A percentile compares a stretch with the other conserved stretches of the same genome.
Conservation (phyloP, 2,797 vertebrate species). For the Miichthys miiuy region DNA sequence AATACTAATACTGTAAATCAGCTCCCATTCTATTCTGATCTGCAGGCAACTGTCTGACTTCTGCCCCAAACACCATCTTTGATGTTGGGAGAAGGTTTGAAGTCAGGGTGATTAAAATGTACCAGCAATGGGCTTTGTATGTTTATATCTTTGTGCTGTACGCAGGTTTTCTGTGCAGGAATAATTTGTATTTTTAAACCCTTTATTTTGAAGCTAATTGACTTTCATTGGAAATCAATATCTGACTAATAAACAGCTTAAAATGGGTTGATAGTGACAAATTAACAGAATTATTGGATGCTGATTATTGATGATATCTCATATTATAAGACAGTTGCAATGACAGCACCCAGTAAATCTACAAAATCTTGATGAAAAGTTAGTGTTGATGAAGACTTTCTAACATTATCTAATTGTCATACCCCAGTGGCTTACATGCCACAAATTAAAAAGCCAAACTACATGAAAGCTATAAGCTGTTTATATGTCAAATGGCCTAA, state of each 20-base stretch:
- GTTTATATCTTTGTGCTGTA: background rate
- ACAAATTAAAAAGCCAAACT: constrained; percentile 21
- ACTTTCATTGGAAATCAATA: constrained; percentile 46
- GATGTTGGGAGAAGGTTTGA: constrained; percentile 65
- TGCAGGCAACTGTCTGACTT: constrained; percentile 57
- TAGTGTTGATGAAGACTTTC: background rate
- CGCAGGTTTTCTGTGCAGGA: constrained; percentile 17
- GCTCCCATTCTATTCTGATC: constrained; percentile 53
- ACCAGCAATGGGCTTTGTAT: constrained; percentile 37
- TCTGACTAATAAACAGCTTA: constrained; percentile 35
- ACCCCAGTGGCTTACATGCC: background rate
- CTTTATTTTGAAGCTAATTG: constrained; percentile 18
- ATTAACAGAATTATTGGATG: constrained; percentile 40
- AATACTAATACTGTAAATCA: constrained; percentile 69
- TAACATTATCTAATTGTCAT: constrained; percentile 23
- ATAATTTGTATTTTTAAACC: constrained; percentile 44
- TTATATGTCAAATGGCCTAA: constrained; percentile 30
- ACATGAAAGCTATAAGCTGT: background rate
- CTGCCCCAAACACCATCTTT: constrained; percentile 64
- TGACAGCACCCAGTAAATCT: constrained; percentile 23
- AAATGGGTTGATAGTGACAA: constrained; percentile 30
- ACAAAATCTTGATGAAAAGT: constrained; percentile 31
- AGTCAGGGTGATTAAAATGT: constrained; percentile 66
- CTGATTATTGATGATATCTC: constrained; percentile 38
- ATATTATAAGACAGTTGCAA: constrained; percentile 32